phyloP scores from a whole-genome alignment of 2,113 vertebrate genomes.

The Atrichornis clamosus region DNA sequence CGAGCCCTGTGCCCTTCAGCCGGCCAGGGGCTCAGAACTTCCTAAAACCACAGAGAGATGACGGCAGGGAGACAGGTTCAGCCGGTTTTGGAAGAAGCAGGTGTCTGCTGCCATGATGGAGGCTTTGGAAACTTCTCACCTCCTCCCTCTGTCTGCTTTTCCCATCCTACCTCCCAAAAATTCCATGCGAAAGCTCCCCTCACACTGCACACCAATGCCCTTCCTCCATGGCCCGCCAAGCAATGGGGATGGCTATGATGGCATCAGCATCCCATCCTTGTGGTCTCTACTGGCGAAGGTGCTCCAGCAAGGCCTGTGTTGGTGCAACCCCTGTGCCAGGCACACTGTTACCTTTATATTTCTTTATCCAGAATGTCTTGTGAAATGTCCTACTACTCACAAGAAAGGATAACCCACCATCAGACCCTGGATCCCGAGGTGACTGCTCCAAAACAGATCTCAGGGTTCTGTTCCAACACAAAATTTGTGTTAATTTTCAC shows the following conservation, averaged over 20 bases:
- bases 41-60: neutral
- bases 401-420: neutral
- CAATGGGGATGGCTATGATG: neutral
- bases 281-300: neutral
- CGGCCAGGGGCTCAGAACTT: rapidly evolving
- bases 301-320: neutral
- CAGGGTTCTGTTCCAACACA: neutral
- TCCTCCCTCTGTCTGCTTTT: neutral
- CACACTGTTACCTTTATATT: neutral
- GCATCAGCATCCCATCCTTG: neutral
- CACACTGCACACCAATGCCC: rapidly evolving
- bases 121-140: neutral
- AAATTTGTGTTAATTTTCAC: neutral
- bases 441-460: neutral
- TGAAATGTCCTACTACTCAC: neutral
- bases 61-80: neutral
- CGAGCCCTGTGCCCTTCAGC: rapidly evolving
- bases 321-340: no score
- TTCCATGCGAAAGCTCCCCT: neutral
- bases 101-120: neutral
- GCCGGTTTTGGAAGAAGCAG: conserved; percentile 37
- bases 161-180: neutral
- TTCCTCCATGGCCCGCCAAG: neutral
- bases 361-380: neutral
- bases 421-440: rapidly evolving